Percentiles rank a stretch among this genome's conserved stretches.
These are phyloP conservation scores for Neogobius melanostomus DNA, from an alignment of 2,113 vertebrate species.

Conservation along the genomic window DNA sequence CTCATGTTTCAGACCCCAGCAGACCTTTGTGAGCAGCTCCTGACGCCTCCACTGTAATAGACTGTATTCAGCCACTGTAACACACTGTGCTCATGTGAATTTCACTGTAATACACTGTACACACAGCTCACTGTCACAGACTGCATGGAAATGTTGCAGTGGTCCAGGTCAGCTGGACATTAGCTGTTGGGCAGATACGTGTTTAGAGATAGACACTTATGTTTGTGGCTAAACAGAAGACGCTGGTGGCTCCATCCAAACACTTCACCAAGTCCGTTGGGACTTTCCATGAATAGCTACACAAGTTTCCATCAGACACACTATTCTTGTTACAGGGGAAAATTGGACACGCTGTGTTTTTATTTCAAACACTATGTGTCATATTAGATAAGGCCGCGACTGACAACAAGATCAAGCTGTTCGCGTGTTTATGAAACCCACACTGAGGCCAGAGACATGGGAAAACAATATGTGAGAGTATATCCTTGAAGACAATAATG, in stretches of 20 bases:
- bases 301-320: constrained; percentile 54
- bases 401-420: constrained; percentile 23
- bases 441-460: neutral
- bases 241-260: constrained; percentile 19
- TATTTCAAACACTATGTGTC: constrained; percentile 71
- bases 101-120: neutral
- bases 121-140: neutral
- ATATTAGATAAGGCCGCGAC: constrained; percentile 53
- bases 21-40: constrained; percentile 40
- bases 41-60: constrained; percentile 9
- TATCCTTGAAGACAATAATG: neutral
- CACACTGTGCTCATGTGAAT: neutral
- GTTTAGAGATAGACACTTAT: constrained; percentile 41
- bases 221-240: constrained; percentile 59
- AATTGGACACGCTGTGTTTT: constrained; percentile 67
- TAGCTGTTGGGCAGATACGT: constrained; percentile 7
- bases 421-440: constrained; percentile 26
- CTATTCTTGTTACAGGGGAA: constrained; percentile 65
- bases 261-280: constrained; percentile 20
- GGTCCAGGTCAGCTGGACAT: neutral
- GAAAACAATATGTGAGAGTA: neutral
- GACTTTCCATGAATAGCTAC: constrained; percentile 68
- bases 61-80: constrained; percentile 5
- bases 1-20: constrained; percentile 73
- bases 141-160: neutral